Percentiles rank a stretch among this genome's conserved stretches.
Evolutionary conservation across 2,797 vertebrate genomes (phyloP).

Genomic region (Muscicapa striata): DNA sequence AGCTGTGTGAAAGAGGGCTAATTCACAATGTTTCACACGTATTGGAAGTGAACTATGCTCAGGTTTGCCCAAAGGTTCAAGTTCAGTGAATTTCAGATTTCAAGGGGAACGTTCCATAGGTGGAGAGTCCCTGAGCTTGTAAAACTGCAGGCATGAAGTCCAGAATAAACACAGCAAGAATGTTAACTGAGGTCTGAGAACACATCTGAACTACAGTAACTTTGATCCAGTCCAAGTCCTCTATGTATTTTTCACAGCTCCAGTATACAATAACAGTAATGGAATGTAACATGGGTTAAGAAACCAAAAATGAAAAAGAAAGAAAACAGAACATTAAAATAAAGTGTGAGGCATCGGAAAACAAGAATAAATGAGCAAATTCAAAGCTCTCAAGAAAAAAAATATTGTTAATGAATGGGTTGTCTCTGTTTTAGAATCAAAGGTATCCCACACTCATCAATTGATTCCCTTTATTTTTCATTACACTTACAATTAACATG

Average conservation of each 20-base stretch:
- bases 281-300: slow-evolving; percentile 7
- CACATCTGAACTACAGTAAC: slow-evolving; percentile 11
- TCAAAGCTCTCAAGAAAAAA: neutral
- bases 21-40: neutral
- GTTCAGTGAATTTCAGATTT: slow-evolving; percentile 30
- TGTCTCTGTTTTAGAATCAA: neutral
- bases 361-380: neutral
- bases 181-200: slow-evolving; percentile 30
- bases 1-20: neutral
- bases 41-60: neutral
- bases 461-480: neutral
- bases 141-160: slow-evolving; percentile 9
- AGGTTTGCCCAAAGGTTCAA: slow-evolving; percentile 7
- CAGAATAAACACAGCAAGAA: slow-evolving; percentile 58
- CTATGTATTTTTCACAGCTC: slow-evolving; percentile 36
- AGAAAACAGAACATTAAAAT: neutral
- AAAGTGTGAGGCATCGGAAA: neutral
- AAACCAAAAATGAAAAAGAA: neutral
- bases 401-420: neutral
- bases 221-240: slow-evolving; percentile 23
- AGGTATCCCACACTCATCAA: no score
- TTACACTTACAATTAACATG: neutral
- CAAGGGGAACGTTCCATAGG: neutral
- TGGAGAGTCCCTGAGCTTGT: slow-evolving; percentile 25
- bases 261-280: neutral